Conservation (phyloP, 2,888 invertebrate species). For the Siphonodentalium dalli region DNA sequence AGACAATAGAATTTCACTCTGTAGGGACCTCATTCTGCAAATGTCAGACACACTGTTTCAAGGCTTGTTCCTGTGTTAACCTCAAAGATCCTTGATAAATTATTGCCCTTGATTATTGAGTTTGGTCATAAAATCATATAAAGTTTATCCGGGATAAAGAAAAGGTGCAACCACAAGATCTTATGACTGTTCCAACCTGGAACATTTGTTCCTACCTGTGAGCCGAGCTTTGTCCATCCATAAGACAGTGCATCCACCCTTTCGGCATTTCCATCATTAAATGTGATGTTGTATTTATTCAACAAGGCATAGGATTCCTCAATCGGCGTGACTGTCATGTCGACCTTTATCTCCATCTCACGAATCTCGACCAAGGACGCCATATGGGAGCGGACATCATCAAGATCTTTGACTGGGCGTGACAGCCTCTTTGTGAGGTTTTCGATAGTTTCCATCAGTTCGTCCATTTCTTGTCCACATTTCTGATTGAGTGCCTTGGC, state of each 20-base stretch:
- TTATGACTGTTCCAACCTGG: neutral
- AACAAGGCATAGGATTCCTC: slow-evolving; percentile 95
- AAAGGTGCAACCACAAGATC: neutral
- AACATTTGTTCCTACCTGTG: slow-evolving; percentile 48
- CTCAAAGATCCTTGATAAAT: neutral
- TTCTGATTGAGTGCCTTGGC: slow-evolving; percentile 65
- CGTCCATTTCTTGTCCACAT: slow-evolving; percentile 65
- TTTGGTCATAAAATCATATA: neutral
- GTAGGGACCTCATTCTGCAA: no score
- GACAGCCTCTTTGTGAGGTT: slow-evolving; percentile 90
- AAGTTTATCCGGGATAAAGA: neutral
- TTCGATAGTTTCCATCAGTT: slow-evolving; percentile 82
- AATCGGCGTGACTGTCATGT: slow-evolving; percentile 90
- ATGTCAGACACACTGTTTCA: no score
- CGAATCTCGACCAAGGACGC: slow-evolving; percentile 87
- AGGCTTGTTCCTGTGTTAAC: no score
- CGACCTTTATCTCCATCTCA: slow-evolving; percentile 94
- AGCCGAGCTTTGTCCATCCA: slow-evolving; percentile 84
- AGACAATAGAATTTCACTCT: no score
- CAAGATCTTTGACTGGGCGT: slow-evolving; percentile 85
- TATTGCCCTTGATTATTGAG: neutral
- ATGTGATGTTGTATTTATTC: slow-evolving; percentile 83
- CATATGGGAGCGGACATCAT: slow-evolving; percentile 93
- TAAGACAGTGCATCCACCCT: slow-evolving; percentile 90
- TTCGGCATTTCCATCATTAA: slow-evolving; percentile 89